Evolutionary conservation across 2,113 vertebrate genomes (phyloP).

Genomic region (Columba janthina): DNA sequence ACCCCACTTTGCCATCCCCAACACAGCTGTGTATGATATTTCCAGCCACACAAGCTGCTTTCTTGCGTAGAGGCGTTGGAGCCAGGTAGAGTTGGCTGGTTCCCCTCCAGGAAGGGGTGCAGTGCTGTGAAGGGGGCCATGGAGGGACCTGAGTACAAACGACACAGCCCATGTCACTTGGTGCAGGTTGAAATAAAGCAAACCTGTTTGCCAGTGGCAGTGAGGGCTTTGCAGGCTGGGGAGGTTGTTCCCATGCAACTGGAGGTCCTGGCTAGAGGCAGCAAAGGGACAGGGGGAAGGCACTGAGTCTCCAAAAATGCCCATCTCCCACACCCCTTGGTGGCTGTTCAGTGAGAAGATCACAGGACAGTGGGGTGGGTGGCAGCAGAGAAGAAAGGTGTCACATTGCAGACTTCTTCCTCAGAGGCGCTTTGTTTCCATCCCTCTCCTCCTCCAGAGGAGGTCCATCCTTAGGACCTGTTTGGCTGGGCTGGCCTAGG

Average conservation of each 20-base stretch:
- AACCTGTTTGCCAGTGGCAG: rapidly evolving
- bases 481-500: not conserved
- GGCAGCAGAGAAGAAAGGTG: not conserved
- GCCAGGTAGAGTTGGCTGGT: not conserved
- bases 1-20: not conserved
- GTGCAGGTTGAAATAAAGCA: not conserved
- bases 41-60: not conserved
- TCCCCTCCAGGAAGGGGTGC: not conserved
- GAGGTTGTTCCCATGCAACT: rapidly evolving
- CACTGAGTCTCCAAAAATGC: not conserved
- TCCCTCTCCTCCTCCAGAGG: too few species aligned
- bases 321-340: rapidly evolving
- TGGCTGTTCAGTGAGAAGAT: not conserved
- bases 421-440: not conserved
- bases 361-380: not conserved
- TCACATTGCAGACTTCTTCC: not conserved
- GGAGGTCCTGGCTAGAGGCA: not conserved
- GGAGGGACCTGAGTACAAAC: not conserved
- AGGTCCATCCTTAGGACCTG: not conserved
- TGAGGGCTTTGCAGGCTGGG: not conserved
- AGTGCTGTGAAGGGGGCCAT: rapidly evolving
- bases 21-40: rapidly evolving
- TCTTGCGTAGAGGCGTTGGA: not conserved
- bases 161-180: rapidly evolving
- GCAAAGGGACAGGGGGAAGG: not conserved